Base-by-base conservation (phyloP, 2,888 invertebrate species). In the Cephus spinipes region DNA sequence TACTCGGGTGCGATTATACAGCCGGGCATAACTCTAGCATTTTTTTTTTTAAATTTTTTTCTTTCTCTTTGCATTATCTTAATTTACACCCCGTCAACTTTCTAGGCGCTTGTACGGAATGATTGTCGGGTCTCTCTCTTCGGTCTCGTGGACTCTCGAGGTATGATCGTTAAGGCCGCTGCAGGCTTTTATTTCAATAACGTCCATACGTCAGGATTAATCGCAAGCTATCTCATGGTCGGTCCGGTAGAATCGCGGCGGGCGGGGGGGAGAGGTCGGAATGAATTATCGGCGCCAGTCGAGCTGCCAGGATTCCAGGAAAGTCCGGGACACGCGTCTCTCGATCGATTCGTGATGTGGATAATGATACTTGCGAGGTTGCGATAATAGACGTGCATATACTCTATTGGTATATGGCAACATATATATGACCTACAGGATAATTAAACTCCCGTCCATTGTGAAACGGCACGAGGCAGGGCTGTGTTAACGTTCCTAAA, bases 261-360 rank as follows among this genome's bases (percentile, higher is more conserved):
- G 9, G 9, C 1, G 55, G 23, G 32, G 55, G 15, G 55, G 9
- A 23, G 55, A 23, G 9, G 12, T 31, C 3, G 30, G 32, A 32
- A 71, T 71, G 15, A 71, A 71, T 71, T 71, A 71, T 71, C 31
- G 71, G 32, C 31, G 71, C 32, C 31, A 15, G 31, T 71, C 71
- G 12, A 71, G 55, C 23, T 55, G 23, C 55, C 71, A 31, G 71
- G 32, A 32, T 71, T 71, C 71, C 71, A 31, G 71, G 31, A 71
- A 71, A 71, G 1, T 32, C 71, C 23, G 12, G 6, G 32, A 71
- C 71, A 15, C 12, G 31, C 71, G 71, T 15, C 71, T 31, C 12
- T 32, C 31, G 71, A 71, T 71, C 71, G 31, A 71, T 23, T 12
- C 31, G 71, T 15, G 2, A 71, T 31, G 32, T 71, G 71, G 71